Base-by-base conservation (phyloP, 2,888 invertebrate species). In the Macrophya alboannulata region DNA sequence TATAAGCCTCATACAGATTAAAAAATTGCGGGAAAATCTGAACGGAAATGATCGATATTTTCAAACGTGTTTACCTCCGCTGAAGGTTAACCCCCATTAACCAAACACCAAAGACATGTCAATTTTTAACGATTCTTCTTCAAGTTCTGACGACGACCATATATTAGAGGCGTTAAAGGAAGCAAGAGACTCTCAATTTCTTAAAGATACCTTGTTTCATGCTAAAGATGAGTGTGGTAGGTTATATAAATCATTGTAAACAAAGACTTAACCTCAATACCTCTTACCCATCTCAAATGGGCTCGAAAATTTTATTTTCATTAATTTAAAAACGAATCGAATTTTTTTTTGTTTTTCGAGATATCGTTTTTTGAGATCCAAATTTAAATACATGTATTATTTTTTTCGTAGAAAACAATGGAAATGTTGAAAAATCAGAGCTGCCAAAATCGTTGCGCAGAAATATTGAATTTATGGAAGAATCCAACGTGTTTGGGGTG, bases 121-220 rank as follows among this genome's bases (percentile, higher is more conserved):
- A 40, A 37, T 9, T 65, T 45, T 31, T 10, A 45, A 83, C 25
- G 83, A 68, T 1, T 17, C 10, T 25, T 83, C 83, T 65, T 90
- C 91, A 9, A 91, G 91, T 85, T 91, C 92, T 0, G 92, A 92
- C 45, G 92, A 92, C 43, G 92, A 92, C 82, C 91, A 92, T 87
- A 85, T 82, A 84, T 85, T 86, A 45, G 84, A 88, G 55, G 90
- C 89, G 45, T 87, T 92, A 21, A 90, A 85, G 82, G 92, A 92
- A 89, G 92, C 91, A 9, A 87, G 90, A 1, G 92, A 92, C 88
- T 87, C 88, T 9, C 77, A 89, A 51, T 91, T 92, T 86, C 86
- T 91, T 10, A 90, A 89, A 17, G 84, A 90, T 37, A 87, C 88
- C 6, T 59, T 90, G 55, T 90, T 88, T 72, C 45, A 21, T 45